These are phyloP conservation scores for Lacanobia wlatinum DNA, from an alignment of 2,888 invertebrate genomes.

Conservation along the genomic window DNA sequence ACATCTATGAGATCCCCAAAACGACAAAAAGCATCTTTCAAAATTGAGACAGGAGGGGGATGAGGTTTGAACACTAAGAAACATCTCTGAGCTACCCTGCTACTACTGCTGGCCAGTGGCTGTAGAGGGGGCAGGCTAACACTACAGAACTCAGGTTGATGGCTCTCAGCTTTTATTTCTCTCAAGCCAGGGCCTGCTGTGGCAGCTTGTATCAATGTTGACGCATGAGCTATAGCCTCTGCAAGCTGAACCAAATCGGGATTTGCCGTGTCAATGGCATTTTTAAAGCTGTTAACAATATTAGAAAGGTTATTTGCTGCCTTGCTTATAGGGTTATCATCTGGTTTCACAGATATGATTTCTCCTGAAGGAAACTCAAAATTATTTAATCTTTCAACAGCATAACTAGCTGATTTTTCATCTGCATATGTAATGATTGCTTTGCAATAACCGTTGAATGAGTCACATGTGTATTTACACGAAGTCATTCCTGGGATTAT, in stretches of 20 bases:
- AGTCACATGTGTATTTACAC: constrained; percentile 87
- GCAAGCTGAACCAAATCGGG: constrained; percentile 92
- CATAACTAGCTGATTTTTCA: constrained; percentile 89
- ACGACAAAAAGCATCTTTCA: constrained; percentile 96
- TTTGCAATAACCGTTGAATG: constrained; percentile 86
- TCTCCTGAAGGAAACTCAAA: constrained; percentile 98
- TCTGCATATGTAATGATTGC: constrained; percentile 82
- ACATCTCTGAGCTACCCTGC: constrained; percentile 92
- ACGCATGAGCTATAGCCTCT: constrained; percentile 95
- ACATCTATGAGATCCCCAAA: constrained; percentile 98
- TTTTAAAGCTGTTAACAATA: constrained; percentile 84
- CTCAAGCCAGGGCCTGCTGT: constrained; percentile 69
- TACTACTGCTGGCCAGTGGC: constrained; percentile 92
- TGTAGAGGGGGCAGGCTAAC: constrained; percentile 94
- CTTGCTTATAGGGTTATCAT: constrained; percentile 84
- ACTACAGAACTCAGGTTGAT: constrained; percentile 88
- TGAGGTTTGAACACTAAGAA: constrained; percentile 92
- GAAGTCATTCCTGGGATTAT: constrained; percentile 93
- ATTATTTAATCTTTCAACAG: constrained; percentile 96
- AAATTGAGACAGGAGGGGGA: constrained; percentile 93
- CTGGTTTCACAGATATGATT: constrained; percentile 94
- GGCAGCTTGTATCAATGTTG: constrained; percentile 93
- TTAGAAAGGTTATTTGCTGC: constrained; percentile 82
- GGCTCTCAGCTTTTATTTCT: constrained; percentile 64
- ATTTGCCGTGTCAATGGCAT: constrained; percentile 77